Evolutionary conservation across 2,797 vertebrate genomes (phyloP).

Genomic region (Xyrichtys novacula): DNA sequence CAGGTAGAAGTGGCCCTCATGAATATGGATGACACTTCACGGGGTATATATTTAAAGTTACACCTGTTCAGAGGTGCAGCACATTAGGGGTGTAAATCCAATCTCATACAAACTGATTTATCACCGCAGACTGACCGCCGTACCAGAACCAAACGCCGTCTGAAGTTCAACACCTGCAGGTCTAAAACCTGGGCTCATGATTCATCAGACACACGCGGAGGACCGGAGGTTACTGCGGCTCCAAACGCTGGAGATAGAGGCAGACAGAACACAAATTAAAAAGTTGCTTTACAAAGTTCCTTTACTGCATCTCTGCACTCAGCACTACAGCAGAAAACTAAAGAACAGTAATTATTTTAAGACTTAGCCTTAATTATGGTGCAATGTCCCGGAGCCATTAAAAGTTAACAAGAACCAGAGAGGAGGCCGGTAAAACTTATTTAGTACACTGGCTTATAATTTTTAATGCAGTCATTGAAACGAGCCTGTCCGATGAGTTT

Average conservation of each 20-base stretch:
- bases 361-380: neutral
- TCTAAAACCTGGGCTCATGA: neutral
- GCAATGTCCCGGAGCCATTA: no score
- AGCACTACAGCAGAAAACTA: neutral
- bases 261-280: neutral
- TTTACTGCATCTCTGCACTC: neutral
- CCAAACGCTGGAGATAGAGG: neutral
- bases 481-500: neutral
- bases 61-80: neutral
- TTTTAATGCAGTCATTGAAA: neutral
- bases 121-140: neutral
- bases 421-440: no score
- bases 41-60: neutral
- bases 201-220: neutral
- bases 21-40: neutral
- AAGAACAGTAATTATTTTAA: no score
- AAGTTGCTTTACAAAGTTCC: neutral
- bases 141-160: neutral
- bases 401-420: no score
- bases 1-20: neutral
- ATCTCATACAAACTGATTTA: neutral
- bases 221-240: neutral
- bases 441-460: neutral
- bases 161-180: neutral
- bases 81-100: neutral